Evolutionary conservation across 2,797 vertebrate species (phyloP), one percentile per base, ranked within the genome.

Genomic region (Melopsittacus undulatus): DNA sequence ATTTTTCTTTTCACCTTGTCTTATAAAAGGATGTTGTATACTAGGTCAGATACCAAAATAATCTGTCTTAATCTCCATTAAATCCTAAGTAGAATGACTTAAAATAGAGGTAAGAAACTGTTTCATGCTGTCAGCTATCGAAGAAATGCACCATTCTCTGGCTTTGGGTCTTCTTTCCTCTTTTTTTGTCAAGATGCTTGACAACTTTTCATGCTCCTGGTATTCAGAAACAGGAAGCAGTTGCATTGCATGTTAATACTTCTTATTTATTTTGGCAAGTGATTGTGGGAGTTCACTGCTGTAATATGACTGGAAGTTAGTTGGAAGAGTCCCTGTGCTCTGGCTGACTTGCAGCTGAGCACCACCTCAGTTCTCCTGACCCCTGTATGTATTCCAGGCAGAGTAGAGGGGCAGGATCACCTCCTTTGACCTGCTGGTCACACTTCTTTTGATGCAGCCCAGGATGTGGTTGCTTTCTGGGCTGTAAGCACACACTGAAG

Each of bases 11-110:
- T 64, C 0, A 2, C 24, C 2, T 0, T 61, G 8, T 70, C 0
- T 23, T 48, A 27, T 30, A 32, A 51, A 59, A 78, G 7, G 9
- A 11, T 48, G 10, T 42, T 77, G 20, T 3, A 2, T 57, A 36
- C 19, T 22, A 54, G 38, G 11, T 78, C 23, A 56, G 24, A 62
- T 0, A 7, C 9, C 0, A 0, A 74, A 83, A 8, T 3, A 1
- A 3, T 63, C 23, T 24, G 54, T 13, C 3, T 88, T 88, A 69
- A 17, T 24, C 57, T 36, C 34, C 57, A 36, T 36, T 59, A 90
- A 63, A 63, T 64, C 7, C 4, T 23, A 67, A 92, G 21, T 13
- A 59, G 49, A 9, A 86, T 5, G 5, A 24, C 3, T 62, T 62
- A 11, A 26, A 34, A 7, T 3, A 72, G n/a, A 87, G n/a, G 12